Evolutionary conservation across 2,797 vertebrate species (phyloP).

Genomic region (Oreortyx pictus): DNA sequence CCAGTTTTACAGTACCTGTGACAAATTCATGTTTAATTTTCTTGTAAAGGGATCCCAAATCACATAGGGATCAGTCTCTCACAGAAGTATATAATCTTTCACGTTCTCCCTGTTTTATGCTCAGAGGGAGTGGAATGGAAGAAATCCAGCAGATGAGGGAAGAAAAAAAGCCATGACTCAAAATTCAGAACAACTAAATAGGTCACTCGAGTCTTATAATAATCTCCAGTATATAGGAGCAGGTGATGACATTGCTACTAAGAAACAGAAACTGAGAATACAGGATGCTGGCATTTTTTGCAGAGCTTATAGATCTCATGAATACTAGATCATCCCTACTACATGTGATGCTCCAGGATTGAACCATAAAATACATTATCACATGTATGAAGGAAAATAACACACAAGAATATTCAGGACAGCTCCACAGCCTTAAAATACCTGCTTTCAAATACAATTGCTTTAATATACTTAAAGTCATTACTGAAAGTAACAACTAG

Average conservation of each 20-base stretch:
- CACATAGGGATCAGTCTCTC: not conserved
- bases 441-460: constrained; percentile 1
- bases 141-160: not conserved
- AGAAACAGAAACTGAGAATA: constrained; percentile 20
- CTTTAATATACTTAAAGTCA: constrained; percentile 6
- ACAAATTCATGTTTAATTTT: not conserved
- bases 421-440: constrained; percentile 1
- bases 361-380: not conserved
- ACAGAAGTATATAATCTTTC: not conserved
- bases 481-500: not conserved
- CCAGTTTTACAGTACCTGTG: not conserved
- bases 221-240: constrained; percentile 54
- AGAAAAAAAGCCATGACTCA: not conserved
- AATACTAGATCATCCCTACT: not conserved
- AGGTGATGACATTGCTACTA: constrained; percentile 10
- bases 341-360: not conserved
- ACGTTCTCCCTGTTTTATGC: not conserved
- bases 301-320: not conserved
- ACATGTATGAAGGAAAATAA: not conserved
- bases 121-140: not conserved
- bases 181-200: constrained; percentile 67
- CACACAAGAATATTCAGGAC: not conserved
- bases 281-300: not conserved
- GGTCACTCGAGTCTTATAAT: constrained; percentile 70
- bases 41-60: not conserved